A percentile compares a stretch with the other conserved stretches of the same genome.
Evolutionary conservation across 64 coral and sea anemone genomes (phyloP).

Genomic region (Porites australiensis): DNA sequence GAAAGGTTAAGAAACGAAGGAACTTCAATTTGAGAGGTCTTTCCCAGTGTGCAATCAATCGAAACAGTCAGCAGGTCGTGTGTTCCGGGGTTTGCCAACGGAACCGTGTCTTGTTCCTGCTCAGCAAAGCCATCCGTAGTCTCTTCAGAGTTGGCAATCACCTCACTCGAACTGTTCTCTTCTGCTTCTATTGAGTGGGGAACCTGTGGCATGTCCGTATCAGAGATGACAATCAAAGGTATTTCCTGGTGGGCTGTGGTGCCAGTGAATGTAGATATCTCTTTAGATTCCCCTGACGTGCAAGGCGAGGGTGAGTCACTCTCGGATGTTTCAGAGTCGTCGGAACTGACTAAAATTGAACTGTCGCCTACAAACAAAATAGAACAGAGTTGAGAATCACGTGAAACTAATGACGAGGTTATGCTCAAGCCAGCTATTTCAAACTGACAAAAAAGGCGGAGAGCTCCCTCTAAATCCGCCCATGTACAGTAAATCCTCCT

Average conservation of each 20-base stretch:
- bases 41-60: neutral
- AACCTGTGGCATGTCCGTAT: neutral
- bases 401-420: no score
- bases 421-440: no score
- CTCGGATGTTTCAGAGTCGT: conserved; percentile 1
- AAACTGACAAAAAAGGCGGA: no score
- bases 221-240: conserved; percentile 26
- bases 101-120: neutral
- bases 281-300: neutral
- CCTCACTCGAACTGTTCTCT: conserved; percentile 24
- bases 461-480: no score
- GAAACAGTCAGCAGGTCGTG: conserved; percentile 35
- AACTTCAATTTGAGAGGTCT: neutral
- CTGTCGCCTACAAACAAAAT: conserved; percentile 17
- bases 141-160: neutral
- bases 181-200: conserved; percentile 25
- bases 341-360: neutral
- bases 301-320: neutral
- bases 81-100: neutral
- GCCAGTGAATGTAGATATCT: neutral
- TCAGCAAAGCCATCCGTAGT: neutral
- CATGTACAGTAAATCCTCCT: no score
- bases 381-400: neutral
- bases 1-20: neutral
- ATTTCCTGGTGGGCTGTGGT: neutral